These are phyloP conservation scores for Oreochromis mossambicus DNA, from an alignment of 2,797 vertebrate species.

Conservation along the genomic window DNA sequence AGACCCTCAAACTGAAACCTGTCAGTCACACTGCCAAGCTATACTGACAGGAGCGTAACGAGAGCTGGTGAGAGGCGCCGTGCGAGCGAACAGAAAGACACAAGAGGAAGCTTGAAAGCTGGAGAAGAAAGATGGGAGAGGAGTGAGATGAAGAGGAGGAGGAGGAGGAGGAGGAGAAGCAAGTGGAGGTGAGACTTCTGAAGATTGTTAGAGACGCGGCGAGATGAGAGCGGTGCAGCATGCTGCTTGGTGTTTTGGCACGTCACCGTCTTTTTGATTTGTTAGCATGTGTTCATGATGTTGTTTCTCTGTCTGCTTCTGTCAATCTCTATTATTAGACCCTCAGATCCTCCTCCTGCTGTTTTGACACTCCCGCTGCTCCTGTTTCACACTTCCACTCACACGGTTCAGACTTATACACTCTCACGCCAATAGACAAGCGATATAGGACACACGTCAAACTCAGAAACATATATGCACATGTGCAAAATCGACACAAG, in stretches of 20 bases:
- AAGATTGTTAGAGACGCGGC: conserved; percentile 59
- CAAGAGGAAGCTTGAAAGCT: conserved; percentile 32
- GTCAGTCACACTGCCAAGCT: conserved; percentile 65
- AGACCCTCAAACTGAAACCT: conserved; percentile 67
- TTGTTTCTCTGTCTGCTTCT: conserved; percentile 63
- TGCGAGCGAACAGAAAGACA: conserved; percentile 21
- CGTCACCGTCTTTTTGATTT: conserved; percentile 70
- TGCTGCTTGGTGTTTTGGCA: conserved; percentile 64
- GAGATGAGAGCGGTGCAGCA: conserved; percentile 53
- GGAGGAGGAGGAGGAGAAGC: conserved; percentile 28
- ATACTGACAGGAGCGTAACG: conserved; percentile 52
- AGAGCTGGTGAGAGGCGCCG: conserved; percentile 27
- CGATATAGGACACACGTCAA: conserved; percentile 16
- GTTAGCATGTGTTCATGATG: conserved; percentile 72
- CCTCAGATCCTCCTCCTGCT: conserved; percentile 64
- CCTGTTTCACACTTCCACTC: conserved; percentile 54
- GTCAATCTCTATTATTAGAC: conserved; percentile 74
- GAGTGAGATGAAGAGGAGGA: conserved; percentile 43
- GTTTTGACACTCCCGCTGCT: conserved; percentile 65
- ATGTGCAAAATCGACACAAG: conserved; percentile 7
- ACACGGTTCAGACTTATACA: conserved; percentile 4
- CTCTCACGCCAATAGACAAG: not conserved
- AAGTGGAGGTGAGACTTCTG: conserved; percentile 64
- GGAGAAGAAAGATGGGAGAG: conserved; percentile 48
- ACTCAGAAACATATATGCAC: not conserved